These are phyloP conservation scores for Chaunax sp. DNA, from an alignment of 2,797 vertebrate species.

Conservation along the genomic window DNA sequence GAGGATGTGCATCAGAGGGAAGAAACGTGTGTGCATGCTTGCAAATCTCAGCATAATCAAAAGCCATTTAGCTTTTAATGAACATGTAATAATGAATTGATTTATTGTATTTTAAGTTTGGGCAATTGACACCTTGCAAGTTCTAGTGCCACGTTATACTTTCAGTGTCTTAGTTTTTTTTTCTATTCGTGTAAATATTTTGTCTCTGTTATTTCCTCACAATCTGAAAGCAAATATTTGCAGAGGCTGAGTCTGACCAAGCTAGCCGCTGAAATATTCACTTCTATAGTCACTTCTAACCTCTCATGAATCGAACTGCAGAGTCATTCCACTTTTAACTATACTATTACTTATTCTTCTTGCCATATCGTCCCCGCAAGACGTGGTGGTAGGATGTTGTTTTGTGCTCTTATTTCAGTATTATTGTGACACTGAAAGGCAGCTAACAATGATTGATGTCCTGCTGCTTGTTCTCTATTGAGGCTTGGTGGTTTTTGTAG, in stretches of 20 bases:
- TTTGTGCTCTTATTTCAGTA: conserved; percentile 17
- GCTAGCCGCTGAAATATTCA: conserved; percentile 44
- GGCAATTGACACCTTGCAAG: background rate
- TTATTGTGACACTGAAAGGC: conserved; percentile 66
- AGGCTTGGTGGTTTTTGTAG: conserved; percentile 24
- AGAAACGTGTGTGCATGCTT: background rate
- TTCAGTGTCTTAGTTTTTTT: background rate
- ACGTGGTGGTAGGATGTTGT: background rate
- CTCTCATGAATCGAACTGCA: conserved; percentile 24
- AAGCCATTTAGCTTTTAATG: background rate
- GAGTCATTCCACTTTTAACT: conserved; percentile 2
- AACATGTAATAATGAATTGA: background rate
- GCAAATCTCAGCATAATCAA: background rate
- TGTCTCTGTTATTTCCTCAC: conserved; percentile 16
- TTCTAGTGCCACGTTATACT: background rate
- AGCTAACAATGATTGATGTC: conserved; percentile 76
- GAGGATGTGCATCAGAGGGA: background rate
- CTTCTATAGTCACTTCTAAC: conserved; percentile 41
- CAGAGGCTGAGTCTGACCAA: background rate
- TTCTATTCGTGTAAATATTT: conserved; percentile 19
- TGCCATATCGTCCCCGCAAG: background rate
- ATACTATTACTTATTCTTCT: background rate
- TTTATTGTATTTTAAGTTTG: background rate
- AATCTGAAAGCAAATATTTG: conserved; percentile 41
- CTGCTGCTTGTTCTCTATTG: conserved; percentile 49